These are phyloP conservation scores for Hylia prasina DNA, from an alignment of 2,113 vertebrate species.

Conservation along the genomic window DNA sequence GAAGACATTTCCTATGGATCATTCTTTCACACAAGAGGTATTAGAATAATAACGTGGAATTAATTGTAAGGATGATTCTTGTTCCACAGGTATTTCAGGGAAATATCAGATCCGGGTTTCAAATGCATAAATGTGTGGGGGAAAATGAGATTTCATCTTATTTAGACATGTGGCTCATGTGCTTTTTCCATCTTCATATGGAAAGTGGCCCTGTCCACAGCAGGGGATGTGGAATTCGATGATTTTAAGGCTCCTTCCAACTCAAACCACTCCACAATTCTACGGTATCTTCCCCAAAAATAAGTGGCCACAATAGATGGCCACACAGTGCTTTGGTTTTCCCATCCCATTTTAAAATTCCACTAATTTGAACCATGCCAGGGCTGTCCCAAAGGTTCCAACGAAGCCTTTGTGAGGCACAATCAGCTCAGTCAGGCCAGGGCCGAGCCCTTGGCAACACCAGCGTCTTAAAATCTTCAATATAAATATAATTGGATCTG, in stretches of 20 bases:
- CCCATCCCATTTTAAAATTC: not conserved
- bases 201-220: not conserved
- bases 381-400: not conserved
- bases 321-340: fast-evolving
- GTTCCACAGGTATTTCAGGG: not conserved
- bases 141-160: not conserved
- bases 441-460: not conserved
- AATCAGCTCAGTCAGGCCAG: not conserved
- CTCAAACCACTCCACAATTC: not conserved
- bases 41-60: not conserved
- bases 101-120: not conserved
- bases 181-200: not conserved
- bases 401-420: not conserved
- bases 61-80: not conserved
- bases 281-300: not conserved
- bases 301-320: fast-evolving
- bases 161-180: not conserved
- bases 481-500: not conserved
- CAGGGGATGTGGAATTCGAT: not conserved
- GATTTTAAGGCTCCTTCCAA: not conserved
- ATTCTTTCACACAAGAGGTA: not conserved
- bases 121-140: fast-evolving
- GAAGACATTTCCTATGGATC: not conserved
- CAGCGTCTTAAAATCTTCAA: fast-evolving
- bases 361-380: fast-evolving